Base-by-base conservation (phyloP, 2,888 invertebrate species). In the Campopleginae sp. region DNA sequence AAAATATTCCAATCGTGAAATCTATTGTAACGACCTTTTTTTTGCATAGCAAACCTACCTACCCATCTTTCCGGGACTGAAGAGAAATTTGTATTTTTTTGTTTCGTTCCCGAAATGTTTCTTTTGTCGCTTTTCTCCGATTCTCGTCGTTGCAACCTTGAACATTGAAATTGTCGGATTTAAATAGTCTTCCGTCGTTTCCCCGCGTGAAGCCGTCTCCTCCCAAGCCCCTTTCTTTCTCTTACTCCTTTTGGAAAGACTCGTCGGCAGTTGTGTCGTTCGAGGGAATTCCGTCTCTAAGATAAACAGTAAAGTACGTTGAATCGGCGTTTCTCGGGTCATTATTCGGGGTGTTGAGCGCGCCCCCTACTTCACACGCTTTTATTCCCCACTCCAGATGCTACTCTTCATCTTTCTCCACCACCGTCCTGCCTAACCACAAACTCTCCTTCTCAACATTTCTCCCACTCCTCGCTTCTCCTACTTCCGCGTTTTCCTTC, bases 301-400 rank as follows among this genome's bases (percentile, higher is more conserved):
- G 82, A 85, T 82, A 82, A 85, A 82, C 85, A 82, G 58, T 61
- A 65, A 85, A 85, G 85, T 82, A 76, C 85, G 85, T 85, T 85
- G 85, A 85, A 85, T 85, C 85, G 85, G 74, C 72, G 81, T 82
- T 82, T 44, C 80, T 82, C 82, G 85, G 85, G 85, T 85, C 85
- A 85, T 85, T 85, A 85, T 85, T 85, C 85, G 85, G 85, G 79
- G 79, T 82, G 85, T 82, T 79, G 76, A 42, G 65, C 46, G 33
- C 27, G 38, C 31, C 72, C 48, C 48, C 44, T 31, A n/a, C 74
- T 51, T 63, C 31, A 42, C 61, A 61, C 71, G 19, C 42, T 31
- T 14, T 31, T 19, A 12, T 27, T 38, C 65, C 58, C n/a, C 14
- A 33, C 48, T 33, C 12, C 44, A 0, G 10, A 3, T 23, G 8